Evolutionary conservation across 1,140 invertebrate genomes (phyloP).

Genomic region (Gonatopus flavifemur): DNA sequence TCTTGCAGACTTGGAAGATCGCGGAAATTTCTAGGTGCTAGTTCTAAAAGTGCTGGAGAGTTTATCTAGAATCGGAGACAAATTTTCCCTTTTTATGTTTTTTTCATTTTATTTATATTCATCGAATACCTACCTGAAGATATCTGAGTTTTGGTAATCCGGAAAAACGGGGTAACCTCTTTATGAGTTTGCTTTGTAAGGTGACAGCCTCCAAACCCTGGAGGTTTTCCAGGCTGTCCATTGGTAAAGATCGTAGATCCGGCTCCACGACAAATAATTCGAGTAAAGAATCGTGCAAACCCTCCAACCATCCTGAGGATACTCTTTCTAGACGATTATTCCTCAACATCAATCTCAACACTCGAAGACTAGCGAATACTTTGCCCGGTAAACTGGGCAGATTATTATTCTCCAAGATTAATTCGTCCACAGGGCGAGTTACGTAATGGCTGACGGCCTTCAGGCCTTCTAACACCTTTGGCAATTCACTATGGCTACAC

Average conservation of each 20-base stretch:
- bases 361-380: slow-evolving; percentile 72
- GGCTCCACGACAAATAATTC: slow-evolving; percentile 85
- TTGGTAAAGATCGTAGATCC: slow-evolving; percentile 73
- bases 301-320: slow-evolving; percentile 77
- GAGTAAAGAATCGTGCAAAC: slow-evolving; percentile 73
- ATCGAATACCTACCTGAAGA: no score
- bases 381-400: slow-evolving; percentile 77
- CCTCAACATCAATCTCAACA: slow-evolving; percentile 77
- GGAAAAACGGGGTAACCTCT: slow-evolving; percentile 69
- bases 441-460: slow-evolving; percentile 70
- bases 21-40: slow-evolving; percentile 72
- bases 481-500: slow-evolving; percentile 84
- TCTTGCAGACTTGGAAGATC: slow-evolving; percentile 74
- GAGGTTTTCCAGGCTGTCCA: slow-evolving; percentile 74
- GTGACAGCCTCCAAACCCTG: slow-evolving; percentile 80
- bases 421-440: slow-evolving; percentile 74
- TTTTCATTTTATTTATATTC: no score
- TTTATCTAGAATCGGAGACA: no score
- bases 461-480: slow-evolving; percentile 72
- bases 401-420: slow-evolving; percentile 85
- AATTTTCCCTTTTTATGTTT: no score
- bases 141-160: slow-evolving; percentile 67
- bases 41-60: slow-evolving; percentile 67
- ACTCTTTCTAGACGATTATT: slow-evolving; percentile 81
- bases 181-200: slow-evolving; percentile 72